Evolutionary conservation across 2,113 vertebrate genomes (phyloP), one percentile per base, ranked within the genome.

Genomic region (Malurus cyaneus): DNA sequence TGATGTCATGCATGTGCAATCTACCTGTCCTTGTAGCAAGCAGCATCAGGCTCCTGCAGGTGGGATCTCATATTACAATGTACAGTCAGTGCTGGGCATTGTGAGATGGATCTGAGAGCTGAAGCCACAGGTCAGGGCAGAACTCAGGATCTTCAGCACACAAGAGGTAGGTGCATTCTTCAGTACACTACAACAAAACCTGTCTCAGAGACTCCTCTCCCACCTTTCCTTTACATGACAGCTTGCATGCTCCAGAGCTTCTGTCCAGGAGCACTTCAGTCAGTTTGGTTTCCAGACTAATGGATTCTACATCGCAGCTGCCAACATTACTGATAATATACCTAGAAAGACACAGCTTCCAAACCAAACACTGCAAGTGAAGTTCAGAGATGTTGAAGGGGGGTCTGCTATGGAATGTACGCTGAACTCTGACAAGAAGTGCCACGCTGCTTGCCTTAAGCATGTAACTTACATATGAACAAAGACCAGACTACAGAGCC

Each of bases 1-100:
- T 18, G 2, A 23, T 29, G 53, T 3, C 8, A 39, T 1, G 5
- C 1, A 1, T 0, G 0, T 44, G 59, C 54, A 66, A 15, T 26
- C 39, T 47, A 70, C 56, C 56, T 32, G 28, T 17, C 19, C 60
- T 57, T n/a, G 20, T 5, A 76, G 57, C 29, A 85, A 84, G 70
- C 25, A 74, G 56, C 47, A 42, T 12, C 18, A 81, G 39, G 32
- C 28, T 74, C 29, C 18, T 32, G 6, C 14, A 39, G 29, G 53
- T 47, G 72, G 20, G 14, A 56, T n/a, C 12, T 56, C 24, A 47
- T 2, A 18, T 52, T 60, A 52, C 17, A 26, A 7, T 19, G 23
- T 24, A 32, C 11, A 9, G 9, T 25, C 57, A 66, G 53, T 19
- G 41, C 20, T 66, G 20, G 34, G 23, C 32, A 54, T 7, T 19